Conservation (phyloP, 2,888 invertebrate species). For the Acleris holmiana region DNA sequence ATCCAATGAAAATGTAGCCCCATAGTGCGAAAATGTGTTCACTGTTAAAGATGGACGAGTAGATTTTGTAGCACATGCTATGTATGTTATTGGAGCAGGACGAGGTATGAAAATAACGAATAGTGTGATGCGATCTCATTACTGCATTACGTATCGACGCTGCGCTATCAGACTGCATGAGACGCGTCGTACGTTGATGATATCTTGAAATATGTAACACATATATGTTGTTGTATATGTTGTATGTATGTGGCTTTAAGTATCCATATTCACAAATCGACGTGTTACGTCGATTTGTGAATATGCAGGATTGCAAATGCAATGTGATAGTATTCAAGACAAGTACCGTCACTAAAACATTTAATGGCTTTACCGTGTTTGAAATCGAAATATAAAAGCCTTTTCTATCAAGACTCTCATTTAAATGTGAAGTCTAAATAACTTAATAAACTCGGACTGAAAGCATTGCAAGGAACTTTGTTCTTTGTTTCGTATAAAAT, state of each 20-base stretch:
- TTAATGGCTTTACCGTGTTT: slow-evolving; percentile 21
- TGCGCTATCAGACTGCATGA: slow-evolving; percentile 40
- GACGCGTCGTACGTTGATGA: slow-evolving; percentile 43
- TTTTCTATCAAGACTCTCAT: slow-evolving; percentile 20
- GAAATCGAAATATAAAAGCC: slow-evolving; percentile 4
- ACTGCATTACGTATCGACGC: slow-evolving; percentile 49
- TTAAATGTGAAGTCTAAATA: slow-evolving; percentile 21
- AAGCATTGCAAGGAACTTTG: slow-evolving; percentile 13
- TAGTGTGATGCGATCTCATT: slow-evolving; percentile 49
- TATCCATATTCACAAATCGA: no score
- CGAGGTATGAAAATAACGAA: slow-evolving; percentile 48
- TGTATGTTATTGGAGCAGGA: slow-evolving; percentile 52
- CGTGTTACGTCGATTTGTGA: slow-evolving; percentile 14
- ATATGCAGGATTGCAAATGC: slow-evolving; percentile 24
- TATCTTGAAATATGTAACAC: no score
- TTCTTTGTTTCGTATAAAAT: background rate
- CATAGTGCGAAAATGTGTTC: slow-evolving; percentile 22
- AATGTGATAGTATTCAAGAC: slow-evolving; percentile 17
- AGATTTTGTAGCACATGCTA: slow-evolving; percentile 39
- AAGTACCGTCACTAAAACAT: slow-evolving; percentile 19
- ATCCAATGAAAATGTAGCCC: slow-evolving; percentile 18
- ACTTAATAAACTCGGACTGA: slow-evolving; percentile 21
- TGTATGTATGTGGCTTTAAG: no score
- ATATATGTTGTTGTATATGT: no score
- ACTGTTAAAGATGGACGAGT: slow-evolving; percentile 31